phyloP scores from a whole-genome alignment of 2,888 invertebrate genomes.

The Caenorhabditis auriculariae region DNA sequence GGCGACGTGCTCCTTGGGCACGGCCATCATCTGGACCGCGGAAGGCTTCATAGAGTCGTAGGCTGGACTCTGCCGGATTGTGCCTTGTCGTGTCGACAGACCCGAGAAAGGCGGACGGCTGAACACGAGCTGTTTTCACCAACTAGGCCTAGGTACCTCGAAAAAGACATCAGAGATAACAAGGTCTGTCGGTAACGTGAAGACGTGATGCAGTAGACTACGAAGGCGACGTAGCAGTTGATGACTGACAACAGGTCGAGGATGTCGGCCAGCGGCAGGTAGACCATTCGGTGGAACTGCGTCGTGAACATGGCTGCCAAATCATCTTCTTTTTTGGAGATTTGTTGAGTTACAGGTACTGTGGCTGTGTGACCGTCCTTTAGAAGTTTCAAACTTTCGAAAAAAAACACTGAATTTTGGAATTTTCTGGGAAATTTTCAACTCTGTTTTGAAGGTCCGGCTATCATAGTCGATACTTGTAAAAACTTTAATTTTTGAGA shows the following conservation, averaged over 20 bases:
- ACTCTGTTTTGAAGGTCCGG: neutral
- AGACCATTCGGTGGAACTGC: constrained; percentile 49
- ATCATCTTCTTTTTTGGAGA: neutral
- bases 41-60: too few species aligned
- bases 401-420: neutral
- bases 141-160: too few species aligned
- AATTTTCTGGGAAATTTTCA: neutral
- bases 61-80: too few species aligned
- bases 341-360: neutral
- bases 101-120: too few species aligned
- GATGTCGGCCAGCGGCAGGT: constrained; percentile 43
- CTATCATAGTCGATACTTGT: too few species aligned
- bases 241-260: constrained; percentile 46
- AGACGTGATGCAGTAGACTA: constrained; percentile 47
- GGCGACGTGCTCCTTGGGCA: too few species aligned
- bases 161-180: constrained; percentile 30
- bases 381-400: too few species aligned
- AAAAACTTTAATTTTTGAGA: too few species aligned
- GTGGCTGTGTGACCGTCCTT: neutral
- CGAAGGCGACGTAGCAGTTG: constrained; percentile 54
- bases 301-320: constrained; percentile 46
- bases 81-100: constrained; percentile 26
- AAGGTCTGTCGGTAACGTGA: constrained; percentile 43
- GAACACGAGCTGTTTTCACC: too few species aligned
- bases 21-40: too few species aligned